phyloP scores from a whole-genome alignment of 2,888 invertebrate genomes.

The Microplitis manilae region DNA sequence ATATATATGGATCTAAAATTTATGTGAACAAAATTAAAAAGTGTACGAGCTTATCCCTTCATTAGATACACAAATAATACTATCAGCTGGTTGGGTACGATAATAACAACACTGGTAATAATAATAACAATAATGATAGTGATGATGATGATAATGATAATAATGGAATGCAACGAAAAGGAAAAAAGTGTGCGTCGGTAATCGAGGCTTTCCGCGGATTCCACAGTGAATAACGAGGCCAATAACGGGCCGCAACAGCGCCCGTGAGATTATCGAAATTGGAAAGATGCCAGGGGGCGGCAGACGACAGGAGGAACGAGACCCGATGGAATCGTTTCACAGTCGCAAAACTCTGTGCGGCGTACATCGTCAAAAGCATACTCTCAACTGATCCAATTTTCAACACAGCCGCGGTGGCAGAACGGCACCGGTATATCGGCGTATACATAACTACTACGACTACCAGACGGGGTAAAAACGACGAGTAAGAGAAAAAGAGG shows the following conservation, averaged over 20 bases:
- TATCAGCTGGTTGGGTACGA: neutral
- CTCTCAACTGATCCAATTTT: slow-evolving; percentile 37
- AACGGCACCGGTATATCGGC: too few species aligned
- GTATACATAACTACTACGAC: neutral
- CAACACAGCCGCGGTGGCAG: neutral
- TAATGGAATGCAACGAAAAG: slow-evolving; percentile 11
- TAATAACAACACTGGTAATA: neutral
- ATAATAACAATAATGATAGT: neutral
- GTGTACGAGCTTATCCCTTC: neutral
- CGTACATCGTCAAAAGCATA: slow-evolving; percentile 23
- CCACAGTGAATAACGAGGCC: slow-evolving; percentile 63
- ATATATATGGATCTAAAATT: neutral
- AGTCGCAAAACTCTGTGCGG: slow-evolving; percentile 26
- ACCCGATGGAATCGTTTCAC: slow-evolving; percentile 34
- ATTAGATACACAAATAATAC: neutral
- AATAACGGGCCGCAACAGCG: slow-evolving; percentile 63
- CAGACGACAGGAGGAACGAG: slow-evolving; percentile 21
- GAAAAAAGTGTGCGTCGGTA: slow-evolving; percentile 31
- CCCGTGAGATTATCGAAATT: slow-evolving; percentile 65
- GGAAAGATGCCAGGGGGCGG: slow-evolving; percentile 61
- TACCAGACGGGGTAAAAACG: slow-evolving; percentile 3
- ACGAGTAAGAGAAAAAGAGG: slow-evolving; percentile 20
- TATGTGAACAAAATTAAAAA: neutral
- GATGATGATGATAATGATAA: neutral
- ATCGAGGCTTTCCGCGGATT: slow-evolving; percentile 56